These are phyloP conservation scores for Conus canariensis DNA, from an alignment of 2,888 invertebrate species.

Conservation along the genomic window DNA sequence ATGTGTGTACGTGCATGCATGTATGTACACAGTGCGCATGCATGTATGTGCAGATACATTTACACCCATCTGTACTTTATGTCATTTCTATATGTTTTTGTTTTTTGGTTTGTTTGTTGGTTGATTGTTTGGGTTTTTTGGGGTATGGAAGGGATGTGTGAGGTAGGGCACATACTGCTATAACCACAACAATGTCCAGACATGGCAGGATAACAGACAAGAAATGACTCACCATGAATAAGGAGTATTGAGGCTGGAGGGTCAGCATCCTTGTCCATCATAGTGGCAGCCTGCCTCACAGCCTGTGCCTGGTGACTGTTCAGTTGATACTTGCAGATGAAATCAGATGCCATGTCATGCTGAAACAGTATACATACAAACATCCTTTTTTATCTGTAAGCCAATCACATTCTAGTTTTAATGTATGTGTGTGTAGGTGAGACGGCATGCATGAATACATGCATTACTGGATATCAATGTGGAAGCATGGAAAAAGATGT, in stretches of 20 bases:
- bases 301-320: constrained; percentile 69
- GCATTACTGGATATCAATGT: too few species aligned
- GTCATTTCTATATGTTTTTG: neutral
- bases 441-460: neutral
- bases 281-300: constrained; percentile 60
- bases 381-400: neutral
- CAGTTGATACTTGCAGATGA: constrained; percentile 61
- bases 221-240: constrained; percentile 62
- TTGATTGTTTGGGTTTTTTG: too few species aligned
- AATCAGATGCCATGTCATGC: constrained; percentile 59
- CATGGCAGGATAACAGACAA: too few species aligned
- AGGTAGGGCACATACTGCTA: too few species aligned
- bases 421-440: neutral
- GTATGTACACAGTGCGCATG: neutral
- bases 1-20: neutral
- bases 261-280: constrained; percentile 59
- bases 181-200: too few species aligned
- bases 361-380: constrained; percentile 41
- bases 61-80: neutral
- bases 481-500: too few species aligned
- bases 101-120: too few species aligned
- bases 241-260: constrained; percentile 58
- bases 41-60: neutral
- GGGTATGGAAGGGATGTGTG: too few species aligned
- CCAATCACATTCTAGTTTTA: neutral